Evolutionary conservation across 2,888 invertebrate species (phyloP).

Genomic region (Tuta absoluta): DNA sequence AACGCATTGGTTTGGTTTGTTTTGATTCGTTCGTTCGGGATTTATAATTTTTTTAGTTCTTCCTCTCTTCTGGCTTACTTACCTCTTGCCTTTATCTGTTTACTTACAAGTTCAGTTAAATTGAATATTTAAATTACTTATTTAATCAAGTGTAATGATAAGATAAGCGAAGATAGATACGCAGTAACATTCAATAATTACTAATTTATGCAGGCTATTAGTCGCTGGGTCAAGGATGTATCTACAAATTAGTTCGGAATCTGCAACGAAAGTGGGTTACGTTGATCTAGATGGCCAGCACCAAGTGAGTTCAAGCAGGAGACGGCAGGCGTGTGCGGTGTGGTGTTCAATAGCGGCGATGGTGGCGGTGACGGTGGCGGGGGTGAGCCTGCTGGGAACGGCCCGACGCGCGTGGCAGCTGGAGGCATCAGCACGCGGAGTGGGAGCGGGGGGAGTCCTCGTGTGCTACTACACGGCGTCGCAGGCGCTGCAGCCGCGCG

Average conservation of each 20-base stretch:
- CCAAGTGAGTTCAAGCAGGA: background rate
- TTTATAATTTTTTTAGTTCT: no score
- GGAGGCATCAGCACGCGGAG: background rate
- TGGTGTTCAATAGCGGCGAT: constrained; percentile 11
- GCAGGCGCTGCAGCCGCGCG: constrained; percentile 79
- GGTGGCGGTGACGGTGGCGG: constrained; percentile 16
- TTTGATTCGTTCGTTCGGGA: no score
- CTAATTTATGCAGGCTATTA: background rate
- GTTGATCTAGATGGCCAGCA: background rate
- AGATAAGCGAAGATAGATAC: background rate
- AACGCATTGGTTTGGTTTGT: no score
- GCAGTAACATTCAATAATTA: background rate
- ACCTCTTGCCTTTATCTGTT: background rate
- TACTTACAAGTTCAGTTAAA: background rate
- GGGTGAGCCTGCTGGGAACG: constrained; percentile 19
- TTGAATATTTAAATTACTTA: background rate
- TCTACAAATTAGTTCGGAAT: background rate
- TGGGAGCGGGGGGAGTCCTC: background rate
- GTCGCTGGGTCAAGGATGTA: constrained; percentile 3
- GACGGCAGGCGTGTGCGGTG: background rate
- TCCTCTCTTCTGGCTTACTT: no score
- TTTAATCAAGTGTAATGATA: background rate
- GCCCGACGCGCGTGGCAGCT: background rate
- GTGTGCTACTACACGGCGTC: constrained; percentile 84
- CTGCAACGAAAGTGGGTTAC: background rate